These are phyloP conservation scores for Apis florea DNA, from an alignment of 1,140 invertebrate genomes.

Conservation along the genomic window DNA sequence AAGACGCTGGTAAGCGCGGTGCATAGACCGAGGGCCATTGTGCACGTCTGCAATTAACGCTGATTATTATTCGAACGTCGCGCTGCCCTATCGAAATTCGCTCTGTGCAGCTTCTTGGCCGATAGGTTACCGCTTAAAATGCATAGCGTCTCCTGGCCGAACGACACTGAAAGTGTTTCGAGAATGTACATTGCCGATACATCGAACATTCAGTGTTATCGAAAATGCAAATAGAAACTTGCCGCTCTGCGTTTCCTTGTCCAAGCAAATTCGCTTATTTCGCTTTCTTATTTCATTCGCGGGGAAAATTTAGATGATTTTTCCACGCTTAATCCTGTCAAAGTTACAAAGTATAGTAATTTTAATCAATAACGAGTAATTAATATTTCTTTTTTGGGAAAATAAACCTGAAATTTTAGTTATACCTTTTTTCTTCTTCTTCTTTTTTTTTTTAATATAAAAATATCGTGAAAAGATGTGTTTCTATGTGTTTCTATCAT, in stretches of 20 bases:
- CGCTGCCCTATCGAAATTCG: slow-evolving; percentile 46
- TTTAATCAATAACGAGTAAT: no score
- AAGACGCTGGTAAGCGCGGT: slow-evolving; percentile 3
- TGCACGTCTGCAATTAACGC: slow-evolving; percentile 51
- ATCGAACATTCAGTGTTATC: slow-evolving; percentile 23
- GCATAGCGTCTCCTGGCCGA: slow-evolving; percentile 34
- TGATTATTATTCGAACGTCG: slow-evolving; percentile 53
- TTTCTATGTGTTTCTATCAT: no score
- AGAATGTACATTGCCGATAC: slow-evolving; percentile 34
- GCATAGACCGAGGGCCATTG: not conserved
- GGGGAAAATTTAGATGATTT: not conserved
- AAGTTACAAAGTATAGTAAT: no score
- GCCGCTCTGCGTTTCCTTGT: not conserved
- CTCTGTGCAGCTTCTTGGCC: slow-evolving; percentile 17
- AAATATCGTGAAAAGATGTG: no score
- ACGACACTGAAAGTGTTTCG: slow-evolving; percentile 51
- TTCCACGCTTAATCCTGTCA: no score
- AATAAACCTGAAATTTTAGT: no score
- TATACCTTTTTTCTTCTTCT: no score
- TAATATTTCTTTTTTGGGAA: no score
- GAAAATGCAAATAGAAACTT: slow-evolving; percentile 18
- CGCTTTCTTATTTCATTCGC: not conserved
- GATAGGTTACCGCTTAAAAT: slow-evolving; percentile 50
- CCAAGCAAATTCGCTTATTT: not conserved
- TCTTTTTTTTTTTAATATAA: no score